A percentile compares a stretch with the other conserved stretches of the same genome.
These are phyloP conservation scores for Chloromyia formosa DNA, from an alignment of 2,888 invertebrate genomes.

Conservation along the genomic window DNA sequence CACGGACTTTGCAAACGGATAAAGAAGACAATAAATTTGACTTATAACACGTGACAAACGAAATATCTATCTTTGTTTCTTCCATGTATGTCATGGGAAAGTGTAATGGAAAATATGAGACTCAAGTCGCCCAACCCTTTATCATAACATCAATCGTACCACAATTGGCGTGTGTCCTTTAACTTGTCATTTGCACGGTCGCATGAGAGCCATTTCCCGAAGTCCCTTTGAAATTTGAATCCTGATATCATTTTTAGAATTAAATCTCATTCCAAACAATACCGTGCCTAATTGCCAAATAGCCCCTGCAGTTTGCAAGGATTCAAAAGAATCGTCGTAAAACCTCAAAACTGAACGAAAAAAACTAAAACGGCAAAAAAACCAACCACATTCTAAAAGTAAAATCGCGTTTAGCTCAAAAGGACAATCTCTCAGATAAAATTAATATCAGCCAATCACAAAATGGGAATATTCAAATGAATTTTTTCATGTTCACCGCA, in stretches of 20 bases:
- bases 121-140: too few relatives aligned
- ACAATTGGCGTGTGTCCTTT: too few relatives aligned
- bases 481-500: slow-evolving; percentile 47
- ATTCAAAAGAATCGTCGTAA: not conserved
- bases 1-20: not conserved
- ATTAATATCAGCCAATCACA: slow-evolving; percentile 50
- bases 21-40: not conserved
- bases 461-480: slow-evolving; percentile 50
- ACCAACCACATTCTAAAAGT: slow-evolving; percentile 24
- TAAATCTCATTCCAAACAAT: slow-evolving; percentile 45
- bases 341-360: not conserved
- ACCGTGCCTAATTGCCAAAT: slow-evolving; percentile 45
- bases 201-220: not conserved
- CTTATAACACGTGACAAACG: not conserved
- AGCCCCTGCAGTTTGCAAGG: not conserved
- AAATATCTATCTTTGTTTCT: too few relatives aligned
- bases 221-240: not conserved
- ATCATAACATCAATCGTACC: not conserved
- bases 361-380: not conserved
- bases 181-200: too few relatives aligned
- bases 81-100: too few relatives aligned
- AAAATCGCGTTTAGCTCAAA: slow-evolving; percentile 6
- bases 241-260: slow-evolving; percentile 17
- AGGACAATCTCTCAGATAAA: slow-evolving; percentile 45
- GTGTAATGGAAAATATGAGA: too few relatives aligned